Evolutionary conservation across 1,140 invertebrate species (phyloP), one percentile per base, ranked within the genome.

Genomic region (Pentalonia nigronervosa): DNA sequence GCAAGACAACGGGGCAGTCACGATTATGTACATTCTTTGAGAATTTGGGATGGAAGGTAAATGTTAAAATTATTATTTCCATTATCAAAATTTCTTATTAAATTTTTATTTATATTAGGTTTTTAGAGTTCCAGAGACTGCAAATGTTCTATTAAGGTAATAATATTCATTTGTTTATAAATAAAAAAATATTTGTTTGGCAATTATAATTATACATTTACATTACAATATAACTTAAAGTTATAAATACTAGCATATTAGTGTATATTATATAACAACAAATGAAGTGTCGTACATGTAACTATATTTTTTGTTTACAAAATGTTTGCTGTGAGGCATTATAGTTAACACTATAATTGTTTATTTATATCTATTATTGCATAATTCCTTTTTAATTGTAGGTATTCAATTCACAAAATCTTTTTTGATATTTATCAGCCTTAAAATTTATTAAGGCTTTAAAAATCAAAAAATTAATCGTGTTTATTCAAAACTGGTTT

Each of bases 11-110:
- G 30, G 99, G 99, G 47, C 98, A 99, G 95, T 97, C 98, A 48
- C 96, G 99, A 94, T 96, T 99, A 90, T 98, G 98, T 95, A 99
- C 99, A 47, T 99, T 99, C 96, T 99, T 99, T 96, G 99, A 99
- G 96, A 99, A 99, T 96, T 96, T 99, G 94, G 99, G 99, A 95
- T 99, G 99, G 99, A 99, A 99, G 97, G 99, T 99, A 96, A 96
- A 45, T 53, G 7, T 45, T 9, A 45, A 45, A 60, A 47, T 60
- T 45, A 14, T 41, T 45, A 45, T 60, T 90, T 90, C 2, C 96
- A 76, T 48, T 95, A 94, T 93, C 23, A 23, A n/a, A 91, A 76
- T 76, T 47, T 88, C 83, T 93, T 93, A n/a, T 76, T n/a, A 0
- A 67, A 81, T 60, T 60, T 25, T 93, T 53, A 25, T 93, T 94